A percentile compares a stretch with the other conserved stretches of the same genome.
Conservation (phyloP, 2,888 invertebrate species). For the Plutella xylostella region DNA sequence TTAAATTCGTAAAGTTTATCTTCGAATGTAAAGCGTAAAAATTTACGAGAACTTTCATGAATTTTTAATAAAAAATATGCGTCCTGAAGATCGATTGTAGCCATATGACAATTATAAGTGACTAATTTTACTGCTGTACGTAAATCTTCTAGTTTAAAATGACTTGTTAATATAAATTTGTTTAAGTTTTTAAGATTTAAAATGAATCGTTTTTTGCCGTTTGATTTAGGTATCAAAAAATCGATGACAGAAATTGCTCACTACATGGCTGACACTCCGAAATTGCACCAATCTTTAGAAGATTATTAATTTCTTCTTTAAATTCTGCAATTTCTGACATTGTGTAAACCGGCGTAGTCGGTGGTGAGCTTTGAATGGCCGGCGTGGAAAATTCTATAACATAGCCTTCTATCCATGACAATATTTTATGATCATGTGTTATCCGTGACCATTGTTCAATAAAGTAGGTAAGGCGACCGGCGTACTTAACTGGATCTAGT, state of each 20-base stretch:
- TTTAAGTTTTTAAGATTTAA: conserved; percentile 9
- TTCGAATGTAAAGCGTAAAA: conserved; percentile 8
- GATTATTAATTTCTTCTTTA: conserved; percentile 11
- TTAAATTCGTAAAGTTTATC: conserved; percentile 9
- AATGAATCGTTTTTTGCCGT: conserved; percentile 9
- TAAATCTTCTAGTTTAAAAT: conserved; percentile 10
- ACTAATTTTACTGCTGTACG: conserved; percentile 8
- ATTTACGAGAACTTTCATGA: conserved; percentile 5
- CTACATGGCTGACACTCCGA: conserved; percentile 4
- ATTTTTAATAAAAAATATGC: conserved; percentile 8
- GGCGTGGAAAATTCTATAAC: neutral
- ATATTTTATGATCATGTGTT: no score
- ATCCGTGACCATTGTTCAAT: neutral
- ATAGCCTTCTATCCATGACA: no score
- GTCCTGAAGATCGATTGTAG: conserved; percentile 5
- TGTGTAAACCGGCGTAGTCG: neutral
- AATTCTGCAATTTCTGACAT: neutral
- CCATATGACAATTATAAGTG: conserved; percentile 4
- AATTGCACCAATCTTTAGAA: conserved; percentile 1
- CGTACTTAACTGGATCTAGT: neutral
- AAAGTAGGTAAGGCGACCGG: neutral
- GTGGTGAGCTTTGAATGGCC: neutral
- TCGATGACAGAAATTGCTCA: conserved; percentile 9
- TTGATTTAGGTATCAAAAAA: conserved; percentile 8
- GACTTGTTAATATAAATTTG: conserved; percentile 5